Conservation (phyloP, 2,888 invertebrate genomes). For the Allygus modestus region DNA sequence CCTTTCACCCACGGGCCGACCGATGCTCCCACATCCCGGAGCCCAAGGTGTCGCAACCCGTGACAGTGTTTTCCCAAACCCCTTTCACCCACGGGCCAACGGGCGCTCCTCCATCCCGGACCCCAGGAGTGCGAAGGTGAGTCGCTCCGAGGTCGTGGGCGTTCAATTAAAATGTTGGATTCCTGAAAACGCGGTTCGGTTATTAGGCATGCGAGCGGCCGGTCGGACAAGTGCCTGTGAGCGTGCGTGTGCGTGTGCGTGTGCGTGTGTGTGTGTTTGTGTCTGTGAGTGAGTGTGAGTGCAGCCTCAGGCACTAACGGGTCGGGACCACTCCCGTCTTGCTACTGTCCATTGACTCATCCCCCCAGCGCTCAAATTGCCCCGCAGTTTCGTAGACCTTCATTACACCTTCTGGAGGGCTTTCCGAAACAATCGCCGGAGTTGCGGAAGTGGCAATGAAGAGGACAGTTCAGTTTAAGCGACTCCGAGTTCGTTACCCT, state of each 20-base stretch:
- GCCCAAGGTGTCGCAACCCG: no score
- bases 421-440: no score
- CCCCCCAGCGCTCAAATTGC: not conserved
- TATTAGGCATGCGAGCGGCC: slow-evolving; percentile 40
- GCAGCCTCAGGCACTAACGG: slow-evolving; percentile 51
- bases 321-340: not conserved
- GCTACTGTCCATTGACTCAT: slow-evolving; percentile 57
- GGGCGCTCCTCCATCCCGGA: no score
- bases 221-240: not conserved
- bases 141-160: not conserved
- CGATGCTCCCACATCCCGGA: no score
- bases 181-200: slow-evolving; percentile 31
- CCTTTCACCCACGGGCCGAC: no score
- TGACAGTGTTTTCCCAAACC: not conserved
- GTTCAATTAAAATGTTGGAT: slow-evolving; percentile 50
- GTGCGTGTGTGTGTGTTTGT: slow-evolving; percentile 16
- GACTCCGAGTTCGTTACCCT: no score
- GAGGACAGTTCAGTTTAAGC: no score
- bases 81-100: not conserved
- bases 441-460: no score
- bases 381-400: not conserved
- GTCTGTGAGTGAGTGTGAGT: slow-evolving; percentile 20
- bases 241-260: not conserved
- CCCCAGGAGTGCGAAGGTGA: slow-evolving; percentile 5
- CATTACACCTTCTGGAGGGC: no score